A percentile compares a stretch with the other conserved stretches of the same genome.
Conservation (phyloP, 1,140 invertebrate genomes). For the Phenacoccus solenopsis region DNA sequence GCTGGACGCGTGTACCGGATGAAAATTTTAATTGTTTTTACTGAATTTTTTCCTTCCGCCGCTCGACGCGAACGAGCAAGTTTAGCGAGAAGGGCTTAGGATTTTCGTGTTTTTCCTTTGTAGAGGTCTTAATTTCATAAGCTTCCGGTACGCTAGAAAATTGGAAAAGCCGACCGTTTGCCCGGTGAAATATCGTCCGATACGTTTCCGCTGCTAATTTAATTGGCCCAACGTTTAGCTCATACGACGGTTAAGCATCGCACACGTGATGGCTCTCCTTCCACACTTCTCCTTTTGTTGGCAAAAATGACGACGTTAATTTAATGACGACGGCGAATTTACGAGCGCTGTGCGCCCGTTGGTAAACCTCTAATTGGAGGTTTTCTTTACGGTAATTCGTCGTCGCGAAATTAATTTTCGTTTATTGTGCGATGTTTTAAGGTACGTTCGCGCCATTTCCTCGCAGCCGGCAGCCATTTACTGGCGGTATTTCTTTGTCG, state of each 20-base stretch:
- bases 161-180: background rate
- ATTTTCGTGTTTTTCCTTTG: too few relatives aligned
- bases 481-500: too few relatives aligned
- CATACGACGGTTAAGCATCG: background rate
- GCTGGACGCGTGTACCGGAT: too few relatives aligned
- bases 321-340: background rate
- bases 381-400: background rate
- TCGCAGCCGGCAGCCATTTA: too few relatives aligned
- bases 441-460: background rate
- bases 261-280: background rate
- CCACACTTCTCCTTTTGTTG: background rate
- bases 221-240: background rate
- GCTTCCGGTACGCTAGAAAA: too few relatives aligned
- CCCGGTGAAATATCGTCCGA: background rate
- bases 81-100: too few relatives aligned
- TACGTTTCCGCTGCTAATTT: background rate
- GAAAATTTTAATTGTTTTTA: too few relatives aligned
- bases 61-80: too few relatives aligned
- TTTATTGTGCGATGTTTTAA: background rate
- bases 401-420: background rate
- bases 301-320: background rate
- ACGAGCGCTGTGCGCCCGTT: background rate
- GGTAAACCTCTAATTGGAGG: background rate
- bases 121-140: too few relatives aligned
- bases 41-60: too few relatives aligned